Evolutionary conservation across 2,797 vertebrate genomes (phyloP), one percentile per base, ranked within the genome.

Genomic region (Clarias pachynema): DNA sequence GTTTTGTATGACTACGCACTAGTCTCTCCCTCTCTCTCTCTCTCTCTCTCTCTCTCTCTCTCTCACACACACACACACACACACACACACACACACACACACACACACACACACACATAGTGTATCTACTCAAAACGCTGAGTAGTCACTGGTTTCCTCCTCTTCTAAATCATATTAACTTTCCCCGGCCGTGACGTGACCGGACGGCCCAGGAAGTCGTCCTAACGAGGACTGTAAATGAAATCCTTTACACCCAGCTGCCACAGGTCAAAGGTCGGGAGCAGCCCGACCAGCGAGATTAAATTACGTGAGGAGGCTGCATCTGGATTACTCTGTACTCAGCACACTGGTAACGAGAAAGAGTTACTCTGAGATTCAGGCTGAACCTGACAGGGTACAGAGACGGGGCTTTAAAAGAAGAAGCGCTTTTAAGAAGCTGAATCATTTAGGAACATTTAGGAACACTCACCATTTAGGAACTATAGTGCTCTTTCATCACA

Each of bases 161-260:
- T 88, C 88, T 91, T 90, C 92, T 77, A 73, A 93, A 93, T 94
- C 92, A 91, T 84, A 92, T 94, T 93, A 93, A 87, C 89, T 89
- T 84, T 89, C 86, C 81, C 86, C 40, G 57, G 88, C 87, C 66
- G 82, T 56, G 84, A 89, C 93, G 87, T 92, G 92, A 93, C 93
- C 94, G 92, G 86, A 90, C 86, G 65, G 81, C 89, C 85, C 86
- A 86, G 90, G 90, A 93, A 86, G 90, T 87, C 86, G 89, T 90
- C 88, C 90, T 94, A 94, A 96, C 91, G 88, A 95, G 93, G 88
- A 91, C 93, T 92, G 94, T 94, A 93, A 95, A 92, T 91, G 79
- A 91, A 93, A 94, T 94, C 94, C 94, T 94, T 94, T 95, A 91
- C 89, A 92, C 93, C 93, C 91, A 90, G 93, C 88, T 56, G 89